Evolutionary conservation across 2,797 vertebrate genomes (phyloP), one percentile per base, ranked within the genome.

Genomic region (Gymnopithys bicolor): DNA sequence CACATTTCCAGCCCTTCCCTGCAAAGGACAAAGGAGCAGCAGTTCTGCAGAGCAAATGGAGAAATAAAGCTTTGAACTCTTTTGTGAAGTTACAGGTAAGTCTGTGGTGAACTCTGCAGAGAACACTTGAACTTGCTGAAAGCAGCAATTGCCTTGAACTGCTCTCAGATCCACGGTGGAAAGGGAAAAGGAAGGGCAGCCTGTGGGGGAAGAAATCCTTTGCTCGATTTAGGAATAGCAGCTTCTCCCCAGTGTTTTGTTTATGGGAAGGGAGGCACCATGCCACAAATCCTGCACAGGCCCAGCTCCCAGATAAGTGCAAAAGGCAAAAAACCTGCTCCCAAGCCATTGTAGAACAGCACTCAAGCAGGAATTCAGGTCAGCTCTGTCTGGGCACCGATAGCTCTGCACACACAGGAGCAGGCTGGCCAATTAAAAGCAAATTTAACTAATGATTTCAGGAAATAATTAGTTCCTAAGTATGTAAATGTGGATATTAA

Each of bases 281-380:
- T 27, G 27, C 13, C 35, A 51, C 68, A 41, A 49, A 78, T 87
- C 37, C 58, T 89, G 37, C 73, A 58, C n/a, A 86, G 55, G 46
- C 59, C 67, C 45, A 46, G 3, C 37, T 73, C 56, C 28, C n/a
- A 19, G 17, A 1, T 17, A 74, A 74, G 71, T 35, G 59, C 53
- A 51, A 91, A 89, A 43, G 51, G 45, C 18, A 45, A 45, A 45
- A 87, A 84, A 59, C 67, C 39, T 70, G 63, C 55, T 91, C 89
- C 52, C 32, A 90, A 89, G 80, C 74, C 76, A 52, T 73, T 89
- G 77, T 9, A 39, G 82, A 75, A 67, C 58, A 83, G 19, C 28
- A 33, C 55, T 95, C 49, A 64, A 73, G 62, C 2, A 33, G 60
- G 41, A 62, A 51, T 45, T 58, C 13, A 33, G 13, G 87, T n/a